Base-by-base conservation (phyloP, 2,113 vertebrate genomes). In the Scomber japonicus region DNA sequence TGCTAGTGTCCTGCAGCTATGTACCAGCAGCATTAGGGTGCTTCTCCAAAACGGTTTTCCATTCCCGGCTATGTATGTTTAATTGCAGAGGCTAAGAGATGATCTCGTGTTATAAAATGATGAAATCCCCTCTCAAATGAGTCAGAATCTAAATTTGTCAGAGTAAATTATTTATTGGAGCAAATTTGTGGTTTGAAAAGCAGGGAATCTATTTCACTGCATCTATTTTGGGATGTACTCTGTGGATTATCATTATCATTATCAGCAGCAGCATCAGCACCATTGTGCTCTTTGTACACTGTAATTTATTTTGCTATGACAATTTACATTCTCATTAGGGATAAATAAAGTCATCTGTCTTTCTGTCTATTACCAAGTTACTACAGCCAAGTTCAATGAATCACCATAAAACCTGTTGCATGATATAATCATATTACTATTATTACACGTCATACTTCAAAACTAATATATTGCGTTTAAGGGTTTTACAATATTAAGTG, bases 21-120 rank as follows among this genome's bases (percentile, higher is more conserved):
- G 92, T 84, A 89, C 88, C 88, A 91, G 80, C 69, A 14, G 16
- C 85, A 75, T 68, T 86, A 89, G 81, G 21, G 27, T 74, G 76
- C 89, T 91, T 85, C 90, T 90, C 89, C 91, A 90, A 90, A 80
- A 61, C 57, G 9, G 66, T 66, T 75, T 71, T 85, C 69, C 67
- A 81, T 63, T 71, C 16, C 27, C 59, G 75, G 73, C 83, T 17
- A 6, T 17, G 53, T 8, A 8, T 40, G 35, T 40, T 7, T 40
- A 40, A 79, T 57, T 82, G 60, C 24, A 59, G 40, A 62, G 45
- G 27, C 31, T 76, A 81, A 77, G 65, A 61, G n/a, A 83, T 40
- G 64, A 30, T n/a, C 21, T 75, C 35, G 60, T 21, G 44, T 71
- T 86, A 16, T 54, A 74, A 84, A 83, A 55, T 66, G 2, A 71